phyloP scores from a whole-genome alignment of 2,888 invertebrate genomes.

The Mesorhabditis belari region DNA sequence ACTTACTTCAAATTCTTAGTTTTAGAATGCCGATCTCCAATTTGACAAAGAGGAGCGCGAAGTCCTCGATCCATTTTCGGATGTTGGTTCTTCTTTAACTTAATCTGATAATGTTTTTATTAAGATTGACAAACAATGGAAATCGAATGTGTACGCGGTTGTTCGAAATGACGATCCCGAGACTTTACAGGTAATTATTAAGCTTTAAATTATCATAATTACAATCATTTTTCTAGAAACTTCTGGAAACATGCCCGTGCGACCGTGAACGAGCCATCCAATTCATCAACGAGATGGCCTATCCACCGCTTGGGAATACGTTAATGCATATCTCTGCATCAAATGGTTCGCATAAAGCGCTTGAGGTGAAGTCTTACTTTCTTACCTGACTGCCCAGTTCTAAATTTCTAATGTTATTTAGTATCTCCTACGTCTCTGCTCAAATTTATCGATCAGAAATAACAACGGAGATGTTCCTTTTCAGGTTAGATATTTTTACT shows the following conservation, averaged over 20 bases:
- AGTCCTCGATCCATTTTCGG: not conserved
- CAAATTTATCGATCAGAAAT: not conserved
- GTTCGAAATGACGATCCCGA: not conserved
- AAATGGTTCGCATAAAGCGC: not conserved
- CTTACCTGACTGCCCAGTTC: no score
- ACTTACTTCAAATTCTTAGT: not conserved
- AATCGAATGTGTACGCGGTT: not conserved
- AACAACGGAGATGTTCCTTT: not conserved
- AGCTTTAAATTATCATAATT: no score
- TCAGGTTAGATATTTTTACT: not conserved
- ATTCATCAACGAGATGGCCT: not conserved
- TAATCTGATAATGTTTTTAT: not conserved
- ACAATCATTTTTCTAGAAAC: not conserved
- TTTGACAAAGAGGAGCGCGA: not conserved
- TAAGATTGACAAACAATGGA: not conserved
- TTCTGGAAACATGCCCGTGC: not conserved
- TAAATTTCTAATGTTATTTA: not conserved
- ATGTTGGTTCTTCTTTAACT: not conserved
- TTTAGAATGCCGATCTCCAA: not conserved
- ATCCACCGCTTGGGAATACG: not conserved
- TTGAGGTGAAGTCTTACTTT: no score
- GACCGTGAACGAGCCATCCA: not conserved
- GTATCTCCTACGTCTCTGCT: not conserved
- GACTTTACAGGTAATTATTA: not conserved
- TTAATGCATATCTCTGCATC: not conserved